Evolutionary conservation across 1,140 invertebrate genomes (phyloP), one percentile per base, ranked within the genome.

Genomic region (Hyles vespertilio): DNA sequence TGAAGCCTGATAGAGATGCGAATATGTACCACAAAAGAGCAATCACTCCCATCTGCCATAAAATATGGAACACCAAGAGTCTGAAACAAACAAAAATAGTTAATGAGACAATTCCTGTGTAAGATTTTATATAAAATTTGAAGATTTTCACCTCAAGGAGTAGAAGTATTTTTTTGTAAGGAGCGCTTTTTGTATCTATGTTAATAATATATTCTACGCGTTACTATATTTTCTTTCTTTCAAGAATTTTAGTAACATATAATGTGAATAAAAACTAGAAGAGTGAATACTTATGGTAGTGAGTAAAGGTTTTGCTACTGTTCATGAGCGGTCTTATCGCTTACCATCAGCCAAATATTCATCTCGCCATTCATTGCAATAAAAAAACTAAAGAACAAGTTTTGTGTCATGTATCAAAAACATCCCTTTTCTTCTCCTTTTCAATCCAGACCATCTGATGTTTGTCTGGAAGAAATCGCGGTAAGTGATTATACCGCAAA

Each of bases 21-120:
- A 90, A 60, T 0, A 88, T 5, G 73, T 87, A 92, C 92, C 92
- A 93, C 53, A 92, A 44, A 0, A 90, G 48, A 4, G 65, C 65
- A 10, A 92, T 73, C 1, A 93, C 57, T 4, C 79, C 33, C 8
- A 73, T 75, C 76, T 93, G 91, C 58, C 92, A 79, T 1, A 81
- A 56, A 1, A 91, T 51, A 73, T 93, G 91, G 3, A 88, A 63
- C 0, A 89, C 53, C 61, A 91, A 63, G 12, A 93, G 79, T 44
- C 92, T 93, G 74, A 48, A 91, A 90, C 34, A 52, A 43, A 64
- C n/a, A 44, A 51, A 64, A 32, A 32, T 50, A 51, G 7, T 7
- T 32, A 12, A 34, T 40, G 4, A 22, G 33, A 5, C 33, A n/a
- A 33, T 52, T 32, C 9, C 8, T 9, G 34, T 34, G 12, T 36